Evolutionary conservation across 2,113 vertebrate species (phyloP), one percentile per base, ranked within the genome.

Genomic region (Mus spicilegus): DNA sequence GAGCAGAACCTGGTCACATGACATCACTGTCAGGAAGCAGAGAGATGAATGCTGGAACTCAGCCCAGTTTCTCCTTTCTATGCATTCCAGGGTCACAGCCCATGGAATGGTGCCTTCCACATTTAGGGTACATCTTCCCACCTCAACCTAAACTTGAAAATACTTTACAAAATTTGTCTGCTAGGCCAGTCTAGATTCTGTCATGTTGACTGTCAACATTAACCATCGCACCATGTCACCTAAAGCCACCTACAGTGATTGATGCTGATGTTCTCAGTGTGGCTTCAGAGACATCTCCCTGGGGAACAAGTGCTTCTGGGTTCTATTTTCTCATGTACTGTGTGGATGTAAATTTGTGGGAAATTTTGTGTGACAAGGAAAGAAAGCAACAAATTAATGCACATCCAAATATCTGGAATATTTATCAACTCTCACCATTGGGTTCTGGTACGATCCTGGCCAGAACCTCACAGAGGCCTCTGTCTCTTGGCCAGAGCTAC

Each of bases 171-270:
- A 49, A 49, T n/a, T 56, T 26, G 22, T 72, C 33, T 87, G 33
- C 46, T n/a, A 26, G 49, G 67, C 7, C n/a, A 39, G 39, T 88
- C 69, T 39, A 88, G 7, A 88, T 54, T 36, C 67, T 39, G 36
- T 39, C 69, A 73, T 5, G 24, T 19, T 30, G 87, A 19, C 49
- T 73, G 14, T 86, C 61, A 46, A 42, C 10, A 19, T 39, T 39
- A 73, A 30, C 24, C 51, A 39, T 73, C 7, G 0, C 0, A 30
- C 39, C 14, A 5, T 56, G n/a, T 67, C 70, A 13, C 63, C 84
- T 87, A 69, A 56, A 94, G 80, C 28, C 63, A 84, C 63, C 69
- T 46, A n/a, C 88, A 80, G 19, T 89, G 81, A 77, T 11, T 87
- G 73, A 63, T 3, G 0, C 39, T 12, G 82, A 63, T 3, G 0